phyloP scores from a whole-genome alignment of 2,888 invertebrate genomes.

The Lamellibrachia columna region DNA sequence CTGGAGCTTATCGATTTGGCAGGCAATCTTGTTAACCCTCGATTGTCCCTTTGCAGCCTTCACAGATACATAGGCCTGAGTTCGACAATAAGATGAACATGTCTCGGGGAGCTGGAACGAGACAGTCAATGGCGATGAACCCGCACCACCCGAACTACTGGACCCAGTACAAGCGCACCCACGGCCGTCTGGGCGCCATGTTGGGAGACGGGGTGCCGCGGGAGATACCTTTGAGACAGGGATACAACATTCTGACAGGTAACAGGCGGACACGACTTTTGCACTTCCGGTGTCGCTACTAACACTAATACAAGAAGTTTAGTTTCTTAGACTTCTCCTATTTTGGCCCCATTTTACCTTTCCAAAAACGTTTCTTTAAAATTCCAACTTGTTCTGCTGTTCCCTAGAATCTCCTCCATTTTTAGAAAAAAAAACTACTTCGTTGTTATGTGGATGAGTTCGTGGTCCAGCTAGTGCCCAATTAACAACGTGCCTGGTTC shows the following conservation, averaged over 20 bases:
- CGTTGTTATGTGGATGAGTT: too few species aligned
- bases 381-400: too few species aligned
- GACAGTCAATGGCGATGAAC: conserved; percentile 45
- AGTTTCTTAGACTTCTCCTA: too few species aligned
- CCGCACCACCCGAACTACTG: conserved; percentile 45
- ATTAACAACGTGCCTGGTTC: too few species aligned
- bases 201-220: conserved; percentile 56
- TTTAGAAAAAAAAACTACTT: too few species aligned
- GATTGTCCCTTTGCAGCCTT: conserved; percentile 47
- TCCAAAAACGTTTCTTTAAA: too few species aligned
- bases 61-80: conserved; percentile 51
- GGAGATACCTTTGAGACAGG: conserved; percentile 50
- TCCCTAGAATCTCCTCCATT: too few species aligned
- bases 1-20: too few species aligned
- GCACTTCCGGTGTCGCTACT: too few species aligned
- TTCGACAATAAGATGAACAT: conserved; percentile 54
- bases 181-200: conserved; percentile 57
- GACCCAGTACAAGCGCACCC: conserved; percentile 59
- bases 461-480: too few species aligned
- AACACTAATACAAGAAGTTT: too few species aligned
- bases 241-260: conserved; percentile 62
- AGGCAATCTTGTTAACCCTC: background rate
- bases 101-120: conserved; percentile 53
- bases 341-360: too few species aligned
- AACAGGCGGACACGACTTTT: background rate